phyloP scores from a whole-genome alignment of 2,888 invertebrate species.

The Tridacna gigas region DNA sequence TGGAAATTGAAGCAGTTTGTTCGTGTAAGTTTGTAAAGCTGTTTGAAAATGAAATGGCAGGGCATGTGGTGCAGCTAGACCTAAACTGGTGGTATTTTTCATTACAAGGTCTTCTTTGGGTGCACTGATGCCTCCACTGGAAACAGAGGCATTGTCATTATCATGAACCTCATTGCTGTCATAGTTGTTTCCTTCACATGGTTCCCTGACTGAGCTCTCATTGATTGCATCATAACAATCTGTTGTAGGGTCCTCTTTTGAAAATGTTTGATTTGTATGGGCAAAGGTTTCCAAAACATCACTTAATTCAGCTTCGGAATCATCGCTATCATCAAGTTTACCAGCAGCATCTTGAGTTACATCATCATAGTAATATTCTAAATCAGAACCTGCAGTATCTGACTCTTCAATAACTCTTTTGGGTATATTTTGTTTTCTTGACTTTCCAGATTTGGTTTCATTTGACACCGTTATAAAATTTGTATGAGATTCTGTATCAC shows the following conservation, averaged over 20 bases:
- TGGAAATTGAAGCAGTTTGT: background rate
- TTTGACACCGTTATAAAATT: background rate
- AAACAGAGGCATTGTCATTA: background rate
- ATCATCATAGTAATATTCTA: constrained; percentile 9
- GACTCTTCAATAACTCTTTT: constrained; percentile 34
- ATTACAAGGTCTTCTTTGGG: no score
- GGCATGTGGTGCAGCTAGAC: background rate
- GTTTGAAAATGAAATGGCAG: constrained; percentile 5
- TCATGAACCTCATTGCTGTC: background rate
- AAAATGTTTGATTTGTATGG: background rate
- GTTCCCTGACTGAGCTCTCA: no score
- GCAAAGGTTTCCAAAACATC: background rate
- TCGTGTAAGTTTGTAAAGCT: background rate
- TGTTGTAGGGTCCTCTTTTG: no score
- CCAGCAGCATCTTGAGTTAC: background rate
- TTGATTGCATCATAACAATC: no score
- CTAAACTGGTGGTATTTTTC: no score
- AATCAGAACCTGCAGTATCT: background rate
- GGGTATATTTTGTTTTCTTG: constrained; percentile 50
- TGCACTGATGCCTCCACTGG: no score
- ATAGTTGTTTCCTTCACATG: no score
- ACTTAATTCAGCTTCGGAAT: background rate
- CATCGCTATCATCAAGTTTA: background rate
- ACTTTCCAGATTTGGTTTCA: constrained; percentile 28
- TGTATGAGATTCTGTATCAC: background rate